Conservation (phyloP, 2,888 invertebrate species). For the Chymomyza caudatula region DNA sequence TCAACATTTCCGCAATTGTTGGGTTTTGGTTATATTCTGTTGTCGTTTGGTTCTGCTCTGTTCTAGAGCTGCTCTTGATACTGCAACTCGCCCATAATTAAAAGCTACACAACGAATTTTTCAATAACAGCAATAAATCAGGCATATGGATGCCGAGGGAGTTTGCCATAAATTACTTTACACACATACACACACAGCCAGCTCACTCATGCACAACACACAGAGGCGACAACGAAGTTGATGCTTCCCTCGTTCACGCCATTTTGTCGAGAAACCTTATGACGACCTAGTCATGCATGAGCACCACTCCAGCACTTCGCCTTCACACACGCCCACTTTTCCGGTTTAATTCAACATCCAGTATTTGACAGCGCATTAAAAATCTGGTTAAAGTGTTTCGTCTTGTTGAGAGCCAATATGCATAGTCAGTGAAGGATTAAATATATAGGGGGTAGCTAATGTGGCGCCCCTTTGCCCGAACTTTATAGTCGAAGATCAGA, state of each 20-base stretch:
- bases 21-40: neutral
- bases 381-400: neutral
- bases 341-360: neutral
- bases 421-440: too few relatives aligned
- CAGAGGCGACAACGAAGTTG: constrained; percentile 5
- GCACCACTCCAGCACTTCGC: neutral
- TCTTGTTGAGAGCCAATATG: neutral
- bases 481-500: too few relatives aligned
- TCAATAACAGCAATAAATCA: constrained; percentile 78
- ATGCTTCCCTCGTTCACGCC: neutral
- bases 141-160: constrained; percentile 73
- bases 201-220: constrained; percentile 5
- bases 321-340: neutral
- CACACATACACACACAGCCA: constrained; percentile 18
- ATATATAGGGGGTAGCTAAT: too few relatives aligned
- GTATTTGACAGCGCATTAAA: neutral
- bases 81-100: constrained; percentile 64
- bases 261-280: neutral
- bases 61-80: neutral
- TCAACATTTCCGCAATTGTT: neutral
- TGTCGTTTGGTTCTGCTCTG: neutral
- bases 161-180: constrained; percentile 72
- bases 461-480: too few relatives aligned
- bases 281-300: neutral
- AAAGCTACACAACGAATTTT: constrained; percentile 74